A percentile compares a stretch with the other conserved stretches of the same genome.
These are phyloP conservation scores for Epinephelus cyanopodus DNA, from an alignment of 2,113 vertebrate species.

Conservation along the genomic window DNA sequence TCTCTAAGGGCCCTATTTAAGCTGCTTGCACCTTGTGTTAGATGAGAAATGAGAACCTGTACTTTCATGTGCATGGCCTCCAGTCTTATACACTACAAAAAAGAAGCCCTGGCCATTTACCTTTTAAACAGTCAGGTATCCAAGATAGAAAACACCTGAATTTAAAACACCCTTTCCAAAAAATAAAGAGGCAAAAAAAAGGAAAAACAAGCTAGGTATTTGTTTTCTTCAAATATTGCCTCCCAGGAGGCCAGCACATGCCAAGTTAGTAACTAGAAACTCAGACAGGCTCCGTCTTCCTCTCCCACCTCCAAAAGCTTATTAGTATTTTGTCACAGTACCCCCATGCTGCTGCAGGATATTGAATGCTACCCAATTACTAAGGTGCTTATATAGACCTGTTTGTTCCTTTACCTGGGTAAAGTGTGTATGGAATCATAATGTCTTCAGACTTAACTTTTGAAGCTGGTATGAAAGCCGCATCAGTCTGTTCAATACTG, in stretches of 20 bases:
- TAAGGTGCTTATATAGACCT: conserved; percentile 51
- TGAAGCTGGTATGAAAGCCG: background rate
- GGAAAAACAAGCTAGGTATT: conserved; percentile 23
- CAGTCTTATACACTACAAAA: background rate
- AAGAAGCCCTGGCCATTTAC: conserved; percentile 4
- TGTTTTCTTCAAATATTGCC: conserved; percentile 46
- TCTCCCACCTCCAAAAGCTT: conserved; percentile 57
- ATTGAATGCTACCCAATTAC: conserved; percentile 73
- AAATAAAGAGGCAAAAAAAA: background rate
- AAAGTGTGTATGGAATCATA: conserved; percentile 62
- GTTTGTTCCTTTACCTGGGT: conserved; percentile 67
- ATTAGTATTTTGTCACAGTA: conserved; percentile 74
- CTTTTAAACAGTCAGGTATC: conserved; percentile 11
- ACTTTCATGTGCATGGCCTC: background rate
- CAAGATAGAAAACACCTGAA: conserved; percentile 28
- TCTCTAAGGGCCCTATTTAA: conserved; percentile 31
- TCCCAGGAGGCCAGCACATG: conserved; percentile 43
- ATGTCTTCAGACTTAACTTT: conserved; percentile 47
- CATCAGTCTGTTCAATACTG: background rate
- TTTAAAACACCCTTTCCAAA: background rate
- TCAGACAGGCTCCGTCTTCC: conserved; percentile 29
- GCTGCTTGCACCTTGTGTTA: background rate
- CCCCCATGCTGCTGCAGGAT: conserved; percentile 64
- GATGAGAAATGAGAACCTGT: conserved; percentile 30
- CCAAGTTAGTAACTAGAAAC: conserved; percentile 54